Conservation (phyloP, 1,140 invertebrate species). For the Triops longicaudatus region DNA sequence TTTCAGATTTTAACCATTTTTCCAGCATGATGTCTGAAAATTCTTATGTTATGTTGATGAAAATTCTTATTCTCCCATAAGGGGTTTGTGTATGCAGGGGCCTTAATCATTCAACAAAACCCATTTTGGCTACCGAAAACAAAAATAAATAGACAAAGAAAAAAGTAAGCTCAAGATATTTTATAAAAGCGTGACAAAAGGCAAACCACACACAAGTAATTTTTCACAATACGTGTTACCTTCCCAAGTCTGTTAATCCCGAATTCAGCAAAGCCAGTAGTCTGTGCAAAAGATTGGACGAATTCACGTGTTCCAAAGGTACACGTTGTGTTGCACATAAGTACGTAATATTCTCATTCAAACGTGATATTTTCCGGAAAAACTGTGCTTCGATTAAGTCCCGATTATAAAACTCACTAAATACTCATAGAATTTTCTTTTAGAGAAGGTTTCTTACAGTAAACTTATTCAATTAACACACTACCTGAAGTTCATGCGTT, state of each 20-base stretch:
- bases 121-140: too few species aligned
- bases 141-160: constrained; percentile 30
- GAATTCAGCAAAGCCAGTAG: constrained; percentile 58
- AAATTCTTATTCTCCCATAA: too few species aligned
- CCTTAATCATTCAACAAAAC: too few species aligned
- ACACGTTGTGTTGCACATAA: constrained; percentile 71
- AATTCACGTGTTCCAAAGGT: constrained; percentile 51
- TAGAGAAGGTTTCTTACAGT: constrained; percentile 30
- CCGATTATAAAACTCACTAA: constrained; percentile 62
- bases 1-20: too few species aligned
- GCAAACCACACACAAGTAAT: not conserved
- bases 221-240: constrained; percentile 40
- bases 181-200: not conserved
- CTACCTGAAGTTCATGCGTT: constrained; percentile 63
- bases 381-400: constrained; percentile 63
- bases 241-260: constrained; percentile 56
- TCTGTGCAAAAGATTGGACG: constrained; percentile 63
- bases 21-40: too few species aligned
- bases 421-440: constrained; percentile 40
- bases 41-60: too few species aligned
- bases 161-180: too few species aligned
- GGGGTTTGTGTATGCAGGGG: too few species aligned
- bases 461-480: constrained; percentile 14
- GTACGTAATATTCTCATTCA: constrained; percentile 74
- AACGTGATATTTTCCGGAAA: constrained; percentile 57